These are phyloP conservation scores for Heliconius melpomene DNA, from an alignment of 1,140 invertebrate genomes.

Conservation along the genomic window DNA sequence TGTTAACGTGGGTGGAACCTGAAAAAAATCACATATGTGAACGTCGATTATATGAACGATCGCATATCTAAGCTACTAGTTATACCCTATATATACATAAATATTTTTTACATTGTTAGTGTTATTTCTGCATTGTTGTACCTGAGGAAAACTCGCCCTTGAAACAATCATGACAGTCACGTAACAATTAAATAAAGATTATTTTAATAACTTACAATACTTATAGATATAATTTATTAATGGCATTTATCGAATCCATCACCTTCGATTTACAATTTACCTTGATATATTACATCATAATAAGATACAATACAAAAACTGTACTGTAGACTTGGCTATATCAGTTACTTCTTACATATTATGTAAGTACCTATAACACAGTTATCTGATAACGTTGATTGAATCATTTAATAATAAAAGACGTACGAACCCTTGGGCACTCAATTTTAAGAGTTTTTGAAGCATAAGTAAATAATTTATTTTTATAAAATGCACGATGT, in stretches of 20 bases:
- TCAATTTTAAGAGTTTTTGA: no score
- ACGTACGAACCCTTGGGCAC: no score
- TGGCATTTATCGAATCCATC: not conserved
- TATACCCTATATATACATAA: no score
- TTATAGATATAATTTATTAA: not conserved
- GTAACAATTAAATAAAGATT: no score
- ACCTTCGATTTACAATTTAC: not conserved
- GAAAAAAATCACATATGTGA: slow-evolving; percentile 22
- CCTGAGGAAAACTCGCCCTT: not conserved
- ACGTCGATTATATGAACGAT: no score
- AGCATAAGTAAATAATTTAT: no score
- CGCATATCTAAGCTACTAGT: no score
- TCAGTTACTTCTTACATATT: not conserved
- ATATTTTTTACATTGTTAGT: no score
- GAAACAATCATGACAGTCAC: not conserved
- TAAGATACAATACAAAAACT: not conserved
- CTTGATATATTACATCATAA: not conserved
- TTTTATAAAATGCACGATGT: no score
- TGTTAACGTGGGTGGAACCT: slow-evolving; percentile 88
- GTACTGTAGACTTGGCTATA: not conserved
- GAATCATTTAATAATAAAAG: not conserved
- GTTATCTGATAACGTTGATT: not conserved
- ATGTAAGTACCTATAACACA: not conserved
- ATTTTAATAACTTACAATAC: no score
- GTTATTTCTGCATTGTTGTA: not conserved